Conservation (phyloP, 2,888 invertebrate genomes). For the Ectemnius continuus region DNA sequence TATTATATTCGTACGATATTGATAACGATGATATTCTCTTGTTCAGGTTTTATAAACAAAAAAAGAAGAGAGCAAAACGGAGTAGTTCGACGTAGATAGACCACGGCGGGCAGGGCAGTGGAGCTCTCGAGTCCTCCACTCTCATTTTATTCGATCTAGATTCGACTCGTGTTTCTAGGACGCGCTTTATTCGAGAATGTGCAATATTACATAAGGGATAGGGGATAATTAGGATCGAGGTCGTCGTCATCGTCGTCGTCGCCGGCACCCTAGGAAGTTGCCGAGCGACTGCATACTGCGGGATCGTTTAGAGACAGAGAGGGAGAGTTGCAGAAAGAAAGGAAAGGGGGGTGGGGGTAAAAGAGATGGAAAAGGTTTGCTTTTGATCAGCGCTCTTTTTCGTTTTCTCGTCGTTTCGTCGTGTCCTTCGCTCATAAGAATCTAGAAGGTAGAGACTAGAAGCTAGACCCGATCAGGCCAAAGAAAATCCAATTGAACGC, state of each 20-base stretch:
- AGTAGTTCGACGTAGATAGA: conserved; percentile 56
- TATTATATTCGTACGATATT: conserved; percentile 74
- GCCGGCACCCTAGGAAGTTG: not conserved
- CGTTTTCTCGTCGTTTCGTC: conserved; percentile 23
- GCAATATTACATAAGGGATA: conserved; percentile 65
- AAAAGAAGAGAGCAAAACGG: conserved; percentile 35
- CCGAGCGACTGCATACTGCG: too few relatives aligned
- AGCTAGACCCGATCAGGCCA: conserved; percentile 38
- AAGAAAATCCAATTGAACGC: conserved; percentile 29
- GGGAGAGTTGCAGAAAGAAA: too few relatives aligned
- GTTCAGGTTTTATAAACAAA: conserved; percentile 68
- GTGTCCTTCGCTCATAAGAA: conserved; percentile 12
- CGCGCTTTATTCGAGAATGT: conserved; percentile 63
- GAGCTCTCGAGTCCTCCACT: conserved; percentile 34
- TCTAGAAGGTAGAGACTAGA: conserved; percentile 10
- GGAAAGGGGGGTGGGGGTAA: too few relatives aligned
- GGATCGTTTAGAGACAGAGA: too few relatives aligned
- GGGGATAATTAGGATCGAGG: conserved; percentile 27
- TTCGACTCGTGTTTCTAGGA: not conserved
- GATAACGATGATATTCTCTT: conserved; percentile 72
- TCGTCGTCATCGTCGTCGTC: conserved; percentile 1
- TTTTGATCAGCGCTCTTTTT: conserved; percentile 17
- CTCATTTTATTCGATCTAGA: conserved; percentile 16
- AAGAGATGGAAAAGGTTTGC: conserved; percentile 1
- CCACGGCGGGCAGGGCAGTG: conserved; percentile 58